Evolutionary conservation across 2,797 vertebrate species (phyloP).

Genomic region (Ctenosaura bakeri): DNA sequence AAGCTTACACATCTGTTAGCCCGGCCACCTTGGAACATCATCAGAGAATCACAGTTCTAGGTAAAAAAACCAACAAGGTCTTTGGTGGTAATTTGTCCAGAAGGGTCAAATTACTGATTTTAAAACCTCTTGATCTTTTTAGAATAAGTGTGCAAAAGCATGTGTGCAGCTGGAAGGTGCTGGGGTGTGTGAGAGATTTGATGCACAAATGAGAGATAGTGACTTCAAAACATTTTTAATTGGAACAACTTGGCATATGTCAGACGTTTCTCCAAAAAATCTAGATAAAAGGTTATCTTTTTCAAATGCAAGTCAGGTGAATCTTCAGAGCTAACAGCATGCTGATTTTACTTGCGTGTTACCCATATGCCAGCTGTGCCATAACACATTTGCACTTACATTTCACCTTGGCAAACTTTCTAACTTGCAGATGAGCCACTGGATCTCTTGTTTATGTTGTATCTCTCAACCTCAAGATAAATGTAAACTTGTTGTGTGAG

Average conservation of each 20-base stretch:
- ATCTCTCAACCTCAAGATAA: constrained; percentile 16
- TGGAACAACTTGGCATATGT: background rate
- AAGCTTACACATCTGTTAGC: background rate
- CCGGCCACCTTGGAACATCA: background rate
- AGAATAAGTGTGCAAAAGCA: background rate
- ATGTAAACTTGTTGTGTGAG: constrained; percentile 29
- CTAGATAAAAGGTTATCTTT: background rate
- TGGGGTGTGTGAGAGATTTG: background rate
- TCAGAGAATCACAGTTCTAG: background rate
- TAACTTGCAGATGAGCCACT: background rate
- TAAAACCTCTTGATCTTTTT: background rate
- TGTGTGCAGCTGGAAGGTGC: background rate
- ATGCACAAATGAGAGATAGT: background rate
- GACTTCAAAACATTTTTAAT: background rate
- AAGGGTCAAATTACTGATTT: background rate
- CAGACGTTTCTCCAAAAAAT: background rate
- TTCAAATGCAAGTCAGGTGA: background rate
- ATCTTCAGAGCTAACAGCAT: background rate
- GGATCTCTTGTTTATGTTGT: background rate
- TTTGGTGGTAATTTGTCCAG: background rate
- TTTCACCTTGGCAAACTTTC: background rate
- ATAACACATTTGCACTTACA: accelerated
- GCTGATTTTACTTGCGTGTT: background rate
- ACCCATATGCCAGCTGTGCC: background rate
- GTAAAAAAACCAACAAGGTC: background rate